Percentiles rank a stretch among this genome's conserved stretches.
phyloP scores from a whole-genome alignment of 2,888 invertebrate species.

The Phyto melanocephala region DNA sequence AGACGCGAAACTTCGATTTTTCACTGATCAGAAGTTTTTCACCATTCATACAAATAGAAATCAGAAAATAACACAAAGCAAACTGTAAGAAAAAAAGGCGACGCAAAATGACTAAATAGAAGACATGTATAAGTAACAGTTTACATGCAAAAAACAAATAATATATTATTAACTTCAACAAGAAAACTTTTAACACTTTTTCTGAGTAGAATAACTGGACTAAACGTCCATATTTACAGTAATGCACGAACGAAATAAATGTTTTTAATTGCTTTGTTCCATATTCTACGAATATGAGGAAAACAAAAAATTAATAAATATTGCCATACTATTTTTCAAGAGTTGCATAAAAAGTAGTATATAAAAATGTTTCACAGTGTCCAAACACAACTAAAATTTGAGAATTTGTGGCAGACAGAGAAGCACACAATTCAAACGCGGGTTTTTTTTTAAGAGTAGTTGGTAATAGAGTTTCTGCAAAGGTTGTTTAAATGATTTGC shows the following conservation, averaged over 20 bases:
- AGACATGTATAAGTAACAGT: conserved; percentile 2
- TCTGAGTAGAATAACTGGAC: conserved; percentile 54
- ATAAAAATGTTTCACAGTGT: too few species aligned
- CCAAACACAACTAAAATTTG: too few species aligned
- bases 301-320: too few species aligned
- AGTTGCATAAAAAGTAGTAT: too few species aligned
- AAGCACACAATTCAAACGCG: too few species aligned
- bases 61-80: neutral
- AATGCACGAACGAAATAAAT: conserved; percentile 47
- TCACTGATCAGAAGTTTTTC: conserved; percentile 36
- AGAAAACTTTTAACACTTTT: conserved; percentile 24
- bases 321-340: neutral
- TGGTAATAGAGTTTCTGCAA: too few species aligned
- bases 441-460: too few species aligned
- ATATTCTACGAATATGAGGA: neutral
- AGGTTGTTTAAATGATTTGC: too few species aligned
- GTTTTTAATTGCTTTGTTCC: conserved; percentile 2
- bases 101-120: neutral
- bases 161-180: neutral
- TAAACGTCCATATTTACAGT: conserved; percentile 58
- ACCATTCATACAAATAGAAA: neutral
- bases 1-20: conserved; percentile 66
- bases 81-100: conserved; percentile 26
- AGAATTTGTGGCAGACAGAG: too few species aligned
- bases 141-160: neutral